Evolutionary conservation across 2,888 invertebrate species (phyloP).

Genomic region (Drosophila subsilvestris): DNA sequence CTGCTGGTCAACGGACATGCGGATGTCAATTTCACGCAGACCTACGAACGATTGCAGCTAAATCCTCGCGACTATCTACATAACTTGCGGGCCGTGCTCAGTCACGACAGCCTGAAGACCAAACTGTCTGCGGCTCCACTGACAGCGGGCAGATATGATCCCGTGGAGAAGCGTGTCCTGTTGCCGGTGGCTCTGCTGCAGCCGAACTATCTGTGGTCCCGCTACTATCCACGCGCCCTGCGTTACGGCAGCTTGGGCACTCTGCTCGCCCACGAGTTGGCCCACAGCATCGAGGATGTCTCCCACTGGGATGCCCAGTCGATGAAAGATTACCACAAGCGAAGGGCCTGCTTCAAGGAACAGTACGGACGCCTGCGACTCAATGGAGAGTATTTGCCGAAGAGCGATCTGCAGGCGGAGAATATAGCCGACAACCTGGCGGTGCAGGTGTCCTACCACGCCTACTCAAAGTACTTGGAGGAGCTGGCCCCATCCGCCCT

Average conservation of each 20-base stretch:
- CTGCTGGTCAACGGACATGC: constrained; percentile 65
- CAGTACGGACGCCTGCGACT: constrained; percentile 77
- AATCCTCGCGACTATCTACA: constrained; percentile 58
- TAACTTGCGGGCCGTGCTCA: constrained; percentile 63
- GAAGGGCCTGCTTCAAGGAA: constrained; percentile 72
- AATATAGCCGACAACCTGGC: constrained; percentile 82
- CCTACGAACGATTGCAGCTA: constrained; percentile 54
- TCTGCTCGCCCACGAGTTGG: constrained; percentile 76
- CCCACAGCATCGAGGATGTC: constrained; percentile 76
- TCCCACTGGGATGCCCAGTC: constrained; percentile 74
- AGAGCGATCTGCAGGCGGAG: constrained; percentile 73
- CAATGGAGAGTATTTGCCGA: constrained; percentile 68
- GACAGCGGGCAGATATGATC: constrained; percentile 56
- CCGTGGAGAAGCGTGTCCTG: constrained; percentile 63
- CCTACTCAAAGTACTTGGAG: constrained; percentile 71
- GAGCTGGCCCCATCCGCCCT: constrained; percentile 39
- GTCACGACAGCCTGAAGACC: constrained; percentile 31
- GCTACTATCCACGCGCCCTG: constrained; percentile 76
- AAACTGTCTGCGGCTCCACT: constrained; percentile 11
- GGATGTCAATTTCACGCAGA: constrained; percentile 62
- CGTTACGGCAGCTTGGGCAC: constrained; percentile 79
- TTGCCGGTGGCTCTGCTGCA: constrained; percentile 77
- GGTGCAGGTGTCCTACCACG: constrained; percentile 79
- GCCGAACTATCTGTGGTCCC: constrained; percentile 80
- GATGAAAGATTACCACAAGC: constrained; percentile 61